These are phyloP conservation scores for Malurus elegans DNA, from an alignment of 2,113 vertebrate genomes.

Conservation along the genomic window DNA sequence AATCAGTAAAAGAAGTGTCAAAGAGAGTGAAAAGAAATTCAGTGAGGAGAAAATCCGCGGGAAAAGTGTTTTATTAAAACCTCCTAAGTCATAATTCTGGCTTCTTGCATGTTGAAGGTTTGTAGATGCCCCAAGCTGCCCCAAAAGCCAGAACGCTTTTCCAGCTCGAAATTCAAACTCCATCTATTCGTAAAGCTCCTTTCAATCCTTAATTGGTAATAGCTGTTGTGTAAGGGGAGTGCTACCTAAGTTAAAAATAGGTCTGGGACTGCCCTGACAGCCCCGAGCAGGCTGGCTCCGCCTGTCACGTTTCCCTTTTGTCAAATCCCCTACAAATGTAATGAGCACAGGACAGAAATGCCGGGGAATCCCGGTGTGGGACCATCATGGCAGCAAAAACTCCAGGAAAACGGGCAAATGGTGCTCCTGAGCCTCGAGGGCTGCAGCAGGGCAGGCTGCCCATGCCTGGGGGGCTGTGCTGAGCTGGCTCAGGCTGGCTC, in stretches of 20 bases:
- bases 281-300: not conserved
- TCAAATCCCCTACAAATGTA: not conserved
- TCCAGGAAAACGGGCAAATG: not conserved
- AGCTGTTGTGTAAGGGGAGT: not conserved
- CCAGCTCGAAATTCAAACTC: not conserved
- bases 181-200: not conserved
- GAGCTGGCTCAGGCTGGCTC: not conserved
- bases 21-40: not conserved
- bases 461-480: not conserved
- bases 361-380: not conserved
- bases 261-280: not conserved
- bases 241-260: constrained; percentile 23
- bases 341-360: not conserved
- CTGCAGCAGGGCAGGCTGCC: not conserved
- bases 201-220: constrained; percentile 23
- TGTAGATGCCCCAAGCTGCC: not conserved
- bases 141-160: not conserved
- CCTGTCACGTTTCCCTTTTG: not conserved
- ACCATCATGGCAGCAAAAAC: not conserved
- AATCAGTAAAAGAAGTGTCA: not conserved
- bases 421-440: fast-evolving
- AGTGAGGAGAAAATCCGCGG: fast-evolving
- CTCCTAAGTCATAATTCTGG: not conserved
- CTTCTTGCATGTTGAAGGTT: not conserved
- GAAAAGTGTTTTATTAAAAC: not conserved